Conservation (phyloP, 1,140 invertebrate genomes). For the Archivesica marissinica region DNA sequence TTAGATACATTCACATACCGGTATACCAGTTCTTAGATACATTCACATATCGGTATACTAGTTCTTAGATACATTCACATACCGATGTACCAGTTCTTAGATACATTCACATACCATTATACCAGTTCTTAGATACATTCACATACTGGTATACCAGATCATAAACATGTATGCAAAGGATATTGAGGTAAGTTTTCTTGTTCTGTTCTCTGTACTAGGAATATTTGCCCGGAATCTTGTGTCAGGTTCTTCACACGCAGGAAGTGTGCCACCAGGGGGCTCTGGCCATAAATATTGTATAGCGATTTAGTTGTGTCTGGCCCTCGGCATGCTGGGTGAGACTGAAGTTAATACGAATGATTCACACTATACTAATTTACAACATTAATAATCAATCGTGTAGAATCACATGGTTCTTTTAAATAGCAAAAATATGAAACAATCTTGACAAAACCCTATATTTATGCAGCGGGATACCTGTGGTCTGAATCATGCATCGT, state of each 20-base stretch:
- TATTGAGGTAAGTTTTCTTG: constrained; percentile 79
- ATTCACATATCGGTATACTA: background rate
- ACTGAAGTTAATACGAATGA: too few species aligned
- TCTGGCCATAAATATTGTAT: constrained; percentile 75
- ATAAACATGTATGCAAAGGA: constrained; percentile 70
- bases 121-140: background rate
- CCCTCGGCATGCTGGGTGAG: constrained; percentile 78
- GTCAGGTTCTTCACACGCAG: constrained; percentile 73
- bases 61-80: background rate
- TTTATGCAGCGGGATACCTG: too few species aligned
- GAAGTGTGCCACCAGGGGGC: constrained; percentile 79
- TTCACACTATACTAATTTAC: too few species aligned
- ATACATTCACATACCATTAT: background rate
- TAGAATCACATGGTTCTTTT: too few species aligned
- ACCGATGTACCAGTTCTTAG: background rate
- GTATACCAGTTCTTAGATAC: background rate
- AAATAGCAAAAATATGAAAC: too few species aligned
- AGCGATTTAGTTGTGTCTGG: constrained; percentile 72
- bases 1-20: background rate
- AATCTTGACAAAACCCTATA: too few species aligned
- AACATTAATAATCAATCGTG: too few species aligned
- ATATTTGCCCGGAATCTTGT: constrained; percentile 63
- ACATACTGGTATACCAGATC: background rate
- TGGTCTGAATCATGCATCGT: too few species aligned
- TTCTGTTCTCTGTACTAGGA: constrained; percentile 73